Evolutionary conservation across 2,113 vertebrate genomes (phyloP).

Genomic region (Otis tarda): DNA sequence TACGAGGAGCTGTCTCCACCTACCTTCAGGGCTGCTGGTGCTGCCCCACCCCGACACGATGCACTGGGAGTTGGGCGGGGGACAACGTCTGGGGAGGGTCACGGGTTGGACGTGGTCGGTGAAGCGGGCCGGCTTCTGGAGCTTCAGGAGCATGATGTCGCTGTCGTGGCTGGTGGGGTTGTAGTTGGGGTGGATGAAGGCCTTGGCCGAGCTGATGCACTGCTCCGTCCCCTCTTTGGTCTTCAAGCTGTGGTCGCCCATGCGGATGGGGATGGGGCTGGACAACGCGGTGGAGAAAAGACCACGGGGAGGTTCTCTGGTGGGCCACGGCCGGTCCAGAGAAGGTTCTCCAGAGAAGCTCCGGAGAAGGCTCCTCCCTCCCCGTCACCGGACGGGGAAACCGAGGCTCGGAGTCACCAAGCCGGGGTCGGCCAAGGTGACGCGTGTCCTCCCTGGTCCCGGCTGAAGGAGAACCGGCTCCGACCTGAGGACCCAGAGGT

Average conservation of each 20-base stretch:
- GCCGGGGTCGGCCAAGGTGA: too few species aligned
- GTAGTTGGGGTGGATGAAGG: constrained; percentile 64
- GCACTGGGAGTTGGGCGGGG: constrained; percentile 70
- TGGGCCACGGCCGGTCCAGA: fast-evolving
- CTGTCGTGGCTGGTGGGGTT: constrained; percentile 75
- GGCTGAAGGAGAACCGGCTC: too few species aligned
- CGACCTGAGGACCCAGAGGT: too few species aligned
- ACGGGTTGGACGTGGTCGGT: constrained; percentile 72
- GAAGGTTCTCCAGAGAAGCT: background rate
- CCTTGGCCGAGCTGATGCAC: background rate
- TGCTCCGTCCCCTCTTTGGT: constrained; percentile 31
- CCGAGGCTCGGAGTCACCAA: too few species aligned
- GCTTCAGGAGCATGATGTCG: constrained; percentile 85
- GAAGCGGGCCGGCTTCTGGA: constrained; percentile 61
- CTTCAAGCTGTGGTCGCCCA: constrained; percentile 57
- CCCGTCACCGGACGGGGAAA: background rate
- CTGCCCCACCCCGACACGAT: constrained; percentile 83
- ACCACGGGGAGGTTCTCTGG: fast-evolving
- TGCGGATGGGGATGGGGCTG: constrained; percentile 35
- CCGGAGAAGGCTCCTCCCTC: background rate
- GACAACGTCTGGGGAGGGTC: constrained; percentile 75
- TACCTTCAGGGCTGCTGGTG: constrained; percentile 77
- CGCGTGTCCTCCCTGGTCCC: too few species aligned
- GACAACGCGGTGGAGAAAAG: too few species aligned
- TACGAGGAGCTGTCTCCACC: too few species aligned